Base-by-base conservation (phyloP, 2,888 invertebrate genomes). In the Noctua comes region DNA sequence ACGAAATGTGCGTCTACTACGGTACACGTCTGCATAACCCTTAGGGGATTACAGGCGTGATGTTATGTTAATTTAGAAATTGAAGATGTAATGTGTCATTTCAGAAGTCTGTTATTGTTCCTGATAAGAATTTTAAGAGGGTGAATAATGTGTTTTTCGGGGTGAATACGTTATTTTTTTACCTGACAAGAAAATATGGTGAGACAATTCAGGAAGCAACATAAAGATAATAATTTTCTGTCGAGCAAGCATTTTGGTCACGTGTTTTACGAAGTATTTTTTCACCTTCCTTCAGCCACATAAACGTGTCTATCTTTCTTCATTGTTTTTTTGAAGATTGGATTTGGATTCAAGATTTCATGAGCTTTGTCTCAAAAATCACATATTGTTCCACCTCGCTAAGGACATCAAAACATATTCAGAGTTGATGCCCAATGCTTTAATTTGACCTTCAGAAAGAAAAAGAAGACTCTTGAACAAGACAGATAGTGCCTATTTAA, bases 61-160 rank as follows among this genome's bases (percentile, higher is more conserved):
- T 43, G 43, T 43, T 43, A 66, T n/a, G 66, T n/a, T 43, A 43
- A 27, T 43, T 27, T 66, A 4, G n/a, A 66, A 66, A 66, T 43
- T 66, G 43, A 66, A 66, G 43, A 66, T 43, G n/a, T 66, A 66
- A 66, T 66, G 66, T 43, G 43, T 66, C 66, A 66, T 43, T 66
- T 27, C 43, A 18, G 66, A 27, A 59, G n/a, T 46, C n/a, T 31
- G 27, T 57, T 73, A 24, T 64, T 73, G 48, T 73, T 57, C 21
- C 57, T 51, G 72, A 16, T 24, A 54, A 16, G 71, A 79, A 80
- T 79, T 31, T 79, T 65, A 79, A 65, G 40, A 57, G 31, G 72
- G n/a, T 11, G 11, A 48, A 72, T n/a, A 27, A 57, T 40, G 16
- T 40, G 11, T n/a, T 65, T 16, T 16, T 36, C 7, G 51, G 5